These are phyloP conservation scores for Bradypodion pumilum DNA, from an alignment of 2,797 vertebrate species.

Conservation along the genomic window DNA sequence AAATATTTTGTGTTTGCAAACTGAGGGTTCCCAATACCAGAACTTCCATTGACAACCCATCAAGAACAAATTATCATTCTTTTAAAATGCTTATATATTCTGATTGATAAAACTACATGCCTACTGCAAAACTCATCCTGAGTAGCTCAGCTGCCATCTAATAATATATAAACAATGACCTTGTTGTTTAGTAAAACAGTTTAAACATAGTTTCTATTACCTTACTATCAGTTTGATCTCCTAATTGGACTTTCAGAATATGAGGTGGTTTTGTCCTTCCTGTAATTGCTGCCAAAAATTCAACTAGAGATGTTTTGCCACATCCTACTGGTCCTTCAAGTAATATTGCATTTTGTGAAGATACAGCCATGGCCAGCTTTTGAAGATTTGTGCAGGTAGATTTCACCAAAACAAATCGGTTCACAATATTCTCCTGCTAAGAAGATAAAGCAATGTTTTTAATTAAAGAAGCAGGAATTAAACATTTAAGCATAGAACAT, in stretches of 20 bases:
- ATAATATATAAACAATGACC: neutral
- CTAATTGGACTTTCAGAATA: constrained; percentile 95
- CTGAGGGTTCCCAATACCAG: neutral
- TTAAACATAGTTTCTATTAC: constrained; percentile 72
- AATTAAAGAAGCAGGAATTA: neutral
- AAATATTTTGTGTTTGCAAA: neutral
- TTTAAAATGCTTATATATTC: neutral
- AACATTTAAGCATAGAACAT: neutral
- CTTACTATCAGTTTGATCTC: constrained; percentile 99
- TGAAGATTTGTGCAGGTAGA: constrained; percentile 89
- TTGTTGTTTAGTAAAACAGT: neutral
- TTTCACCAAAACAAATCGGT: constrained; percentile 85
- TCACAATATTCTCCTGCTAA: constrained; percentile 59
- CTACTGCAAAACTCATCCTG: neutral
- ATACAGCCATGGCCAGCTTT: constrained; percentile 89
- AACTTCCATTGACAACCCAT: neutral
- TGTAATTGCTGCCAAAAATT: constrained; percentile 87
- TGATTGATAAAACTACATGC: neutral
- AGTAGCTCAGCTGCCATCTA: neutral
- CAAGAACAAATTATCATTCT: neutral
- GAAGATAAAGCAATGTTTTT: constrained; percentile 40
- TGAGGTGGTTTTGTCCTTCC: constrained; percentile 86
- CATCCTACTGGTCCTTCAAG: constrained; percentile 96
- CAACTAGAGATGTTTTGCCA: constrained; percentile 93
- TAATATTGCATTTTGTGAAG: constrained; percentile 88